Base-by-base conservation (phyloP, 2,113 vertebrate genomes). In the Psephotus haematonotus region DNA sequence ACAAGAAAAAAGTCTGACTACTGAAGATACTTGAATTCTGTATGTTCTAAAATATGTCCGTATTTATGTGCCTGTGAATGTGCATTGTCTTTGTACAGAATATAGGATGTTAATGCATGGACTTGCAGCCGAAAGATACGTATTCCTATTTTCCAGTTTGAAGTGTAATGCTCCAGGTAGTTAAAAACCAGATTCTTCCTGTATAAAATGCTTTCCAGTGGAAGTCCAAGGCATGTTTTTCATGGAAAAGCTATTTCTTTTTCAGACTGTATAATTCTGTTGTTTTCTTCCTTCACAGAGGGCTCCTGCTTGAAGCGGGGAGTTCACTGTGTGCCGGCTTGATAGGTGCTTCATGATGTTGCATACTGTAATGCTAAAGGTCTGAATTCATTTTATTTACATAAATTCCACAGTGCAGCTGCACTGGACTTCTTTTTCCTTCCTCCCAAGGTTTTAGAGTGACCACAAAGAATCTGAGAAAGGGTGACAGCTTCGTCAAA, bases 351-450 rank as follows among this genome's bases (percentile, higher is more conserved):
- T 67, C 82, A 6, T 12, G 10, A 37, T 91, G 77, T 39, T 52
- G 64, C 57, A 3, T 49, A 11, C 76, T 81, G 88, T 35, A 65
- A 13, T 53, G 41, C 64, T 74, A 1, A 81, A 92, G 70, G 88
- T 92, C 82, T 83, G 70, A 89, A 62, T 88, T 76, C 55, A 9
- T 75, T 74, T 85, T 91, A 13, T 91, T 95, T 95, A 91, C 83
- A 74, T 86, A 59, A 93, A 65, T 86, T 94, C 85, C 70, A 24
- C 49, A 74, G 75, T 82, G 55, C 62, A 96, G 74, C 80, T 95
- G 88, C 74, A 14, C 74, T 92, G 60, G 50, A 41, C 65, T 93
- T 75, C 31, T 80, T 16, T 13, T 15, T 3, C 10, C 13, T 14
- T 59, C 57, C 57, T 59, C 17, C 9, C 39, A n/a, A 71, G 82